Conservation (phyloP, 2,888 invertebrate genomes). For the Lumbricus terrestris region DNA sequence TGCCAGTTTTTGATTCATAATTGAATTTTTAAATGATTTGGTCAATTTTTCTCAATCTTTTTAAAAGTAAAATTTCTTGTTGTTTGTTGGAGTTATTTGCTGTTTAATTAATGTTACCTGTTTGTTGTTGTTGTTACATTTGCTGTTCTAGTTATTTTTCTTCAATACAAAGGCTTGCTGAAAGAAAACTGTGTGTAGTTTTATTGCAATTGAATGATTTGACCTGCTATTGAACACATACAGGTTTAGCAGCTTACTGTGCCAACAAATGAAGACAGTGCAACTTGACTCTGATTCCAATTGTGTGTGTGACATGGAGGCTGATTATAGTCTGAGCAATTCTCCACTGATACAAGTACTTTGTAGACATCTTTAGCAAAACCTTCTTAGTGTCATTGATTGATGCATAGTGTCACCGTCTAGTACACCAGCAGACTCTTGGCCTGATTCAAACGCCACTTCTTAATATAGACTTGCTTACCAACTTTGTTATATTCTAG, state of each 20-base stretch:
- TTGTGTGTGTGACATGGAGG: background rate
- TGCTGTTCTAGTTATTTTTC: background rate
- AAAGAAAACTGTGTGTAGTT: background rate
- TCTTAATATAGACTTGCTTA: too few relatives aligned
- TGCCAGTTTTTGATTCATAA: background rate
- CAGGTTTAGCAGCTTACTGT: too few relatives aligned
- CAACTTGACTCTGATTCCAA: background rate
- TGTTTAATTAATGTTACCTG: background rate
- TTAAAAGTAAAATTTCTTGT: background rate
- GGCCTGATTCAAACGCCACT: too few relatives aligned
- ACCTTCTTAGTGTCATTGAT: background rate
- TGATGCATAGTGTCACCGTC: background rate
- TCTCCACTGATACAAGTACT: background rate
- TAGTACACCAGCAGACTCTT: too few relatives aligned
- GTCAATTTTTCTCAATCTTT: background rate
- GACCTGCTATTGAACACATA: background rate
- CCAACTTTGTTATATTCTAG: too few relatives aligned
- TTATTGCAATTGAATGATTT: background rate
- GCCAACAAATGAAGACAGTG: background rate
- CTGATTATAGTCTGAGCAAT: background rate
- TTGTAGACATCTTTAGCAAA: background rate
- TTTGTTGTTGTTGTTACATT: background rate
- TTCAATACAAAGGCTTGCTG: background rate
- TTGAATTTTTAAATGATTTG: background rate
- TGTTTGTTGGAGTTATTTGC: background rate